Evolutionary conservation across 2,797 vertebrate genomes (phyloP).

Genomic region (Propithecus perrieri): DNA sequence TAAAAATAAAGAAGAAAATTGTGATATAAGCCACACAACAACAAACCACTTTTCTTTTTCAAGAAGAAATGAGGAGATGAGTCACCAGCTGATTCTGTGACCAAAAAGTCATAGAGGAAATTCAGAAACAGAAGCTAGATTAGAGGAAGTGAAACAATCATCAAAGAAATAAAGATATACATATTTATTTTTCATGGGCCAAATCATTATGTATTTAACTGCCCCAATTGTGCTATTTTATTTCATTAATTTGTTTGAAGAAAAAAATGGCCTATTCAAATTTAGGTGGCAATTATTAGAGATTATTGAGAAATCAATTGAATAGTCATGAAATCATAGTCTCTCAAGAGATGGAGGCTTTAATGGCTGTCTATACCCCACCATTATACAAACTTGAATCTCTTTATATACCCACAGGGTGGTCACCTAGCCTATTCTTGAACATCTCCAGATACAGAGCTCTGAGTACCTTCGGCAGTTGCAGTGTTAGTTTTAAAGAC

Average conservation of each 20-base stretch:
- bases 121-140: conserved; percentile 69
- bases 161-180: conserved; percentile 6
- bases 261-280: not conserved
- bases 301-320: conserved; percentile 5
- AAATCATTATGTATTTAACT: not conserved
- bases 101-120: conserved; percentile 66
- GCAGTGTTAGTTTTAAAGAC: not conserved
- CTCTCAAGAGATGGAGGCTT: not conserved
- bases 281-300: not conserved
- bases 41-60: conserved; percentile 16
- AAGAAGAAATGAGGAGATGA: conserved; percentile 77
- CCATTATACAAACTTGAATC: not conserved
- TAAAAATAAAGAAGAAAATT: conserved; percentile 23
- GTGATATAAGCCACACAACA: not conserved
- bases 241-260: not conserved
- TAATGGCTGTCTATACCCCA: not conserved
- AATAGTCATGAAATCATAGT: not conserved
- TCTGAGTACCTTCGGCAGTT: not conserved
- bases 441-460: not conserved
- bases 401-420: not conserved
- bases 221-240: not conserved
- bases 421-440: not conserved
- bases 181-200: not conserved
- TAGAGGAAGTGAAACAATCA: conserved; percentile 56
- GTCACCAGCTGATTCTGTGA: conserved; percentile 75